Evolutionary conservation across 2,113 vertebrate species (phyloP).

Genomic region (Pseudorectes ferrugineus): DNA sequence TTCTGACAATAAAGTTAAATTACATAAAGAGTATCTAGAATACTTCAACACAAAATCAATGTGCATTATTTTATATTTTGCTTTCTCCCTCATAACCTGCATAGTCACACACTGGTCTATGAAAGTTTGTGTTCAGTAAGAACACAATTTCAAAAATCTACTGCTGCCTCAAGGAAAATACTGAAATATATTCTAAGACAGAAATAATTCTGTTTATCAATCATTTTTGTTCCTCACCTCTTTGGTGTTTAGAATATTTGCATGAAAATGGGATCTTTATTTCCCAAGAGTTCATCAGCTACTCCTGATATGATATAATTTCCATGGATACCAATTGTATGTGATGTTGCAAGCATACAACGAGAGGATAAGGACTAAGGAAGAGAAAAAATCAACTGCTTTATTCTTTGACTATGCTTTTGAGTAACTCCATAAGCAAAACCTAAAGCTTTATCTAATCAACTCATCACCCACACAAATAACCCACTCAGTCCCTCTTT

Average conservation of each 20-base stretch:
- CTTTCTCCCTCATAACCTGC: background rate
- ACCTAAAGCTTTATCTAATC: background rate
- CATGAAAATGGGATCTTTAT: conserved; percentile 60
- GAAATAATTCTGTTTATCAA: conserved; percentile 49
- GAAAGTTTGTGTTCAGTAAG: conserved; percentile 7
- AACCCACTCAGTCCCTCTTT: background rate
- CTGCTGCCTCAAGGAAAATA: conserved; percentile 28
- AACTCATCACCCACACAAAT: background rate
- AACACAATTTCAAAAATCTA: background rate
- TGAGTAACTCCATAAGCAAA: conserved; percentile 6
- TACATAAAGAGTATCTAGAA: background rate
- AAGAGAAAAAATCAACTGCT: background rate
- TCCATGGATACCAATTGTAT: conserved; percentile 49
- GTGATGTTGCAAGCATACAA: background rate
- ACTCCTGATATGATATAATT: conserved; percentile 35
- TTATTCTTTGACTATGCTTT: conserved; percentile 10
- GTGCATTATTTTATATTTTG: background rate
- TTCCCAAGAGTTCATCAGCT: conserved; percentile 53
- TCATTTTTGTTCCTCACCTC: conserved; percentile 33
- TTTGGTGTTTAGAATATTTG: conserved; percentile 54
- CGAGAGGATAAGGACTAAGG: background rate
- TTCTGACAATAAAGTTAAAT: conserved; percentile 39
- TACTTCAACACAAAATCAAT: conserved; percentile 41
- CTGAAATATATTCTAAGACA: conserved; percentile 16
- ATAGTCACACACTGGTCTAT: background rate